Base-by-base conservation (phyloP, 2,888 invertebrate species). In the Drosophila paranaensis region DNA sequence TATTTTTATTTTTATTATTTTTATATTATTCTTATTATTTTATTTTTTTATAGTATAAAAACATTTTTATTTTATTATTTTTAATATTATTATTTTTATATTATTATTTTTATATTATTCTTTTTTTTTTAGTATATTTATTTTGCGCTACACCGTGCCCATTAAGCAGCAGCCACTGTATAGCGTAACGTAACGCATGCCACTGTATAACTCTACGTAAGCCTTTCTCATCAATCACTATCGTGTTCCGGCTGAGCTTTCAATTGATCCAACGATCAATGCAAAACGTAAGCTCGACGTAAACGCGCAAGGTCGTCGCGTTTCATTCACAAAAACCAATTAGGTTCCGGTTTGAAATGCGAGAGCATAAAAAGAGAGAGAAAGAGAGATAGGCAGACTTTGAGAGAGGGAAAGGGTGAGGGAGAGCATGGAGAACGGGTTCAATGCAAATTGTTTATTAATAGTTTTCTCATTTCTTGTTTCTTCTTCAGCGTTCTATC, bases 281-380 rank as follows among this genome's bases (percentile, higher is more conserved):
- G 79, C 66, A 67, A 79, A 74, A 63, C 65, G 68, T 71, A 79
- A 77, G 79, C 79, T 54, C 63, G 56, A 68, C 76, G 77, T 77
- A 80, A 80, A 43, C 62, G 54, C 55, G 63, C 77, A 71, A 78
- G 75, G 71, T 68, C 71, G 71, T 51, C 57, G 10, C 58, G 57
- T 53, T 83, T 75, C 82, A 82, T 85, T 85, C 74, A 82, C 77
- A 80, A 70, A 70, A 74, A 50, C 60, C 75, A 75, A 76, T 73
- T 82, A 64, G 68, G 73, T 80, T 80, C 82, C 79, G 82, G 72
- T 81, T 80, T 79, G 64, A 53, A 69, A 51, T 53, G 39, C 48
- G 25, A 45, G 40, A 58, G 69, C 43, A 46, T 35, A 37, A 3
- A 55, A 25, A 25, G 25, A 39, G 27, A 46, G n/a, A 6, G 33